Evolutionary conservation across 2,888 invertebrate species (phyloP), one percentile per base, ranked within the genome.

Genomic region (Cataglyphis altisquamis): DNA sequence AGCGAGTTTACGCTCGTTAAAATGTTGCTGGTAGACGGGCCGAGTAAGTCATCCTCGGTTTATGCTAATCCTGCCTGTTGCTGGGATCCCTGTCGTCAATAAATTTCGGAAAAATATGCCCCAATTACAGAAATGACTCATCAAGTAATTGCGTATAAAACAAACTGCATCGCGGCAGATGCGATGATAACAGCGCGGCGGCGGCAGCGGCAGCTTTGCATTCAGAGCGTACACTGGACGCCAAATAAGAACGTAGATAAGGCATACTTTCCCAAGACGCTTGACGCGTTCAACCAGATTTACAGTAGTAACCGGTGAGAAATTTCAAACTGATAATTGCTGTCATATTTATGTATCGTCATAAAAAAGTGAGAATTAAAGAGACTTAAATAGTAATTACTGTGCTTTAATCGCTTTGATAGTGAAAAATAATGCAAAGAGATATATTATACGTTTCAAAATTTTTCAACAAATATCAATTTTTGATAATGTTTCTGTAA

Each of bases 71-170:
- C 87, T 75, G 86, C 84, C 80, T 85, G 85, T 87, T 87, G 87
- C 85, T 89, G 83, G 83, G 41, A 45, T 45, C 64, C 78, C 73
- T 85, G 82, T 86, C 90, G 87, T 87, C 91, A 86, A 94, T 94
- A 94, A 94, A 94, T 94, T 89, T 90, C 75, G 86, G 89, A 92
- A 92, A 94, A 93, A 93, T 93, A 93, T 92, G 91, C 90, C 92
- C 94, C 94, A 94, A 94, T 94, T 94, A 94, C 93, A 84, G 92
- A 92, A 94, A 94, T 94, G 93, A 94, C 91, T 94, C 93, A 94
- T 94, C 94, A 93, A 94, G 93, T 94, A 94, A 94, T 94, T 92
- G 94, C 90, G 90, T 90, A 90, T 93, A 92, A 93, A 92, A 87
- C 89, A 89, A 90, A 91, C 88, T 91, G 90, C 88, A 88, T 87